Evolutionary conservation across 2,888 invertebrate genomes (phyloP).

Genomic region (Sisyra nigra): DNA sequence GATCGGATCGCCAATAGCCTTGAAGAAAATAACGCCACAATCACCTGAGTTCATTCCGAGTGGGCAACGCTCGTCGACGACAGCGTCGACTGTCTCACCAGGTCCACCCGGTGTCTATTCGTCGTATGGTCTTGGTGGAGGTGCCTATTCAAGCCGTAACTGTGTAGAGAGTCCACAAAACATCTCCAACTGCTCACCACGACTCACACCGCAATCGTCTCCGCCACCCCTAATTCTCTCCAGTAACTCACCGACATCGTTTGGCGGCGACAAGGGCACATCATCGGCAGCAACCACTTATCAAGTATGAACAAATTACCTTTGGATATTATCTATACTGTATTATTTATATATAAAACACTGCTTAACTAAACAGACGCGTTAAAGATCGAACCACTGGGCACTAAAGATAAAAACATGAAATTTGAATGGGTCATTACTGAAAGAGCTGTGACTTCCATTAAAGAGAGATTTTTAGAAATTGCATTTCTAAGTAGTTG

Average conservation of each 20-base stretch:
- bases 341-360: no score
- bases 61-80: constrained; percentile 15
- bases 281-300: constrained; percentile 23
- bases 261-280: constrained; percentile 17
- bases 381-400: no score
- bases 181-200: constrained; percentile 23
- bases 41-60: constrained; percentile 37
- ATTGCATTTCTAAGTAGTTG: no score
- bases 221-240: constrained; percentile 24
- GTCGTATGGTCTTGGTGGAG: constrained; percentile 17
- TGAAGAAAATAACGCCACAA: constrained; percentile 33
- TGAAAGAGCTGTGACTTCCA: no score
- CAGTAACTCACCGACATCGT: constrained; percentile 24
- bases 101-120: constrained; percentile 24
- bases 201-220: constrained; percentile 32
- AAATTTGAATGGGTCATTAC: no score
- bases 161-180: constrained; percentile 24
- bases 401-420: no score
- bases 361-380: no score
- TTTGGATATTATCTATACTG: no score
- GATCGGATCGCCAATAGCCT: constrained; percentile 21
- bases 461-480: no score
- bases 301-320: constrained; percentile 17
- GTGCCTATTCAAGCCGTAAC: constrained; percentile 14
- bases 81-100: constrained; percentile 15